Base-by-base conservation (phyloP, 2,888 invertebrate genomes). In the Drosophila anomalata region DNA sequence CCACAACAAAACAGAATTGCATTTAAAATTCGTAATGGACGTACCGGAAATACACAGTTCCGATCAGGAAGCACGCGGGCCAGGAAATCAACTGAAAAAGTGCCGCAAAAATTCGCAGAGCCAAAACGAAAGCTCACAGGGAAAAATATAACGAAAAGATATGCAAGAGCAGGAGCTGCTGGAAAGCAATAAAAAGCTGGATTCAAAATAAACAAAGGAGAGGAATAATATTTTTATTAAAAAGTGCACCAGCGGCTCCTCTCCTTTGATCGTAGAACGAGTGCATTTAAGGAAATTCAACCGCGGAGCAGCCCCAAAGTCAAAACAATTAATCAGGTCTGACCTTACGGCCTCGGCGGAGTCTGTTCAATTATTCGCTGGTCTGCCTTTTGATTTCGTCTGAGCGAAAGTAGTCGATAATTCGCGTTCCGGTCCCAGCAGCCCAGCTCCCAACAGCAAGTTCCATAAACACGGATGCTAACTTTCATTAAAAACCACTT, bases 401-500 rank as follows among this genome's bases (percentile, higher is more conserved):
- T 65, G 53, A n/a, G 53, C 9, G 24, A 54, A 46, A 66, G 52
- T 63, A 31, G 24, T 66, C 26, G 44, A 52, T 47, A 57, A 58
- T 73, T 51, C 9, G 72, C 51, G 53, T 61, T 56, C 62, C 52
- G 73, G 63, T 24, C 54, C 29, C 36, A 33, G 63, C 82, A 81
- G 66, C 86, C 71, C 77, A 82, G 87, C 82, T 82, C 77, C 68
- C 79, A 79, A 82, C 79, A 85, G 85, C 79, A 85, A 83, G 86
- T 87, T 82, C 83, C 86, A 82, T 87, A 80, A 77, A 80, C 88
- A 63, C 84, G 88, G 77, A 84, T 85, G 87, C 78, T 78, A 86
- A 86, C 88, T 86, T 86, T 86, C 88, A 86, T 86, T 86, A 86
- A 86, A 86, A 86, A 78, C 78, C 88, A 86, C 87, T 86, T 86